A percentile compares a stretch with the other conserved stretches of the same genome.
These are phyloP conservation scores for Protobothrops mucrosquamatus DNA, from an alignment of 2,113 vertebrate genomes.

Conservation along the genomic window DNA sequence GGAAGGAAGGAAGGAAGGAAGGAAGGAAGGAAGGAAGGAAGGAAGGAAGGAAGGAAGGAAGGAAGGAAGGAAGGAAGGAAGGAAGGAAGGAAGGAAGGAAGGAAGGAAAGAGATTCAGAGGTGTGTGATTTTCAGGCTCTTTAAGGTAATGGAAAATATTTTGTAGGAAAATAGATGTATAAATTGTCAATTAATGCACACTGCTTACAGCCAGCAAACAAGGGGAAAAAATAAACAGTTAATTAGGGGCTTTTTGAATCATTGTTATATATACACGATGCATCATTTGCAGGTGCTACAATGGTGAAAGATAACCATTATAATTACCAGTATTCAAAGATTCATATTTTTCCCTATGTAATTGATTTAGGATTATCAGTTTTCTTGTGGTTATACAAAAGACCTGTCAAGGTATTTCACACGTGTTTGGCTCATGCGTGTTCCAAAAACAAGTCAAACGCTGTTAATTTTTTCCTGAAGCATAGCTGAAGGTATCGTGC, in stretches of 20 bases:
- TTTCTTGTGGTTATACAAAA: slow-evolving; percentile 92
- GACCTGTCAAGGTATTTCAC: slow-evolving; percentile 84
- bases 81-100: neutral
- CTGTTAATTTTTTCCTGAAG: slow-evolving; percentile 71
- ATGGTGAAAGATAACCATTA: slow-evolving; percentile 99
- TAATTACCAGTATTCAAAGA: slow-evolving; percentile 99
- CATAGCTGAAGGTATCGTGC: slow-evolving; percentile 64
- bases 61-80: slow-evolving; percentile 4
- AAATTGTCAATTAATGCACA: slow-evolving; percentile 79
- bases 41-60: slow-evolving; percentile 35
- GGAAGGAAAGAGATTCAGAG: slow-evolving; percentile 47
- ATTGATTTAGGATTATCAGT: slow-evolving; percentile 93
- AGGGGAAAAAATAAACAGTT: slow-evolving; percentile 76
- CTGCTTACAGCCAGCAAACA: slow-evolving; percentile 76
- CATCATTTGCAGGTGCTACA: slow-evolving; percentile 92
- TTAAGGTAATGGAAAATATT: slow-evolving; percentile 63
- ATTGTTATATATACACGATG: slow-evolving; percentile 78
- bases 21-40: neutral
- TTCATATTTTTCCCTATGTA: slow-evolving; percentile 83
- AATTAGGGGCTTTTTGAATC: slow-evolving; percentile 79
- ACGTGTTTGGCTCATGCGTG: slow-evolving; percentile 79
- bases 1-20: slow-evolving; percentile 35
- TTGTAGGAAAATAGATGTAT: slow-evolving; percentile 59
- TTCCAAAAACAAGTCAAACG: slow-evolving; percentile 80
- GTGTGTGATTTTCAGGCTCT: slow-evolving; percentile 58